phyloP scores from a whole-genome alignment of 2,113 vertebrate species.

The Xiphophorus maculatus region DNA sequence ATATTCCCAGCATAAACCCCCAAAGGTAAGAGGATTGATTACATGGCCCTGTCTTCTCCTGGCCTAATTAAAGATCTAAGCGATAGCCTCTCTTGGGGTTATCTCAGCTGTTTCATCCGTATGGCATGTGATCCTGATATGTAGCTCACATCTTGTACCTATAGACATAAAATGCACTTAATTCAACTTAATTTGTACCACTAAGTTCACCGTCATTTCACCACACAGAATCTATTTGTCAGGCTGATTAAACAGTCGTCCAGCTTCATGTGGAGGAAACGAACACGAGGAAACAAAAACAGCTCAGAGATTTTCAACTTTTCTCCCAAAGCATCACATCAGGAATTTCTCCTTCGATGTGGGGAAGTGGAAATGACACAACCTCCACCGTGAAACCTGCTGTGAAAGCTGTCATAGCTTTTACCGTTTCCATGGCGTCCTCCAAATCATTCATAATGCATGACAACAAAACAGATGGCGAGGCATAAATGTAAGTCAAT shows the following conservation, averaged over 20 bases:
- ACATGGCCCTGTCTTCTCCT: conserved; percentile 65
- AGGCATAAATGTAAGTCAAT: conserved; percentile 39
- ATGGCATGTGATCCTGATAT: conserved; percentile 28
- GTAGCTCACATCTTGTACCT: conserved; percentile 27
- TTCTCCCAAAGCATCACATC: conserved; percentile 18
- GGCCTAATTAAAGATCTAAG: conserved; percentile 76
- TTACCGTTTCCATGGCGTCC: conserved; percentile 45
- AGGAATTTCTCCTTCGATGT: conserved; percentile 30
- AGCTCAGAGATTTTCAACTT: conserved; percentile 9
- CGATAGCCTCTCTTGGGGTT: conserved; percentile 51
- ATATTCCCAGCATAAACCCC: conserved; percentile 56
- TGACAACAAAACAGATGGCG: conserved; percentile 59
- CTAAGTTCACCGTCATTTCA: conserved; percentile 1
- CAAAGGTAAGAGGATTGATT: conserved; percentile 73
- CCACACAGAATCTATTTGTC: conserved; percentile 13
- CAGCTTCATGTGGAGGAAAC: conserved; percentile 2
- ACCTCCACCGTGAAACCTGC: conserved; percentile 18
- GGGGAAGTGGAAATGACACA: conserved; percentile 33
- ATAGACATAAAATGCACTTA: background rate
- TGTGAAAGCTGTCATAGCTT: conserved; percentile 40
- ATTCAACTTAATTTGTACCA: conserved; percentile 8
- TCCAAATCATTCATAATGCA: conserved; percentile 37
- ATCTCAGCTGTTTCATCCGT: conserved; percentile 54
- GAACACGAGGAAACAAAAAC: background rate
- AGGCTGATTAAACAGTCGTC: conserved; percentile 7